Evolutionary conservation across 2,113 vertebrate genomes (phyloP), one percentile per base, ranked within the genome.

Genomic region (Cheilinus undulatus): DNA sequence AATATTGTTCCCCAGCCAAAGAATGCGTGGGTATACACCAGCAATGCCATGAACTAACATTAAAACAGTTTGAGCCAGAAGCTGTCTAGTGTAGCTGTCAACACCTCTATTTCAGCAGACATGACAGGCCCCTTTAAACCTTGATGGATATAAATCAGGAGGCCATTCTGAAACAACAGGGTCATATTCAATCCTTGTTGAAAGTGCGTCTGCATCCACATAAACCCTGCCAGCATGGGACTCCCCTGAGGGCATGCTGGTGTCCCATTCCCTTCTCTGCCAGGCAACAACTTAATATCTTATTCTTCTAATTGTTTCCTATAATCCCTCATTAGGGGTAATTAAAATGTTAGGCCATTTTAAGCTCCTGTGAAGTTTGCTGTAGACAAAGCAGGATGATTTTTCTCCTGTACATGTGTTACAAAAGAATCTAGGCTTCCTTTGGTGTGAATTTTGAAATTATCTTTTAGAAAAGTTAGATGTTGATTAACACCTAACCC

Each of bases 141-240:
- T 77, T 91, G 92, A 92, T 88, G 92, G 86, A 83, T 85, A 89
- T 93, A 93, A 93, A 93, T 93, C 93, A 93, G 58, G 83, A 83
- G 81, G 86, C 86, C 87, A 77, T 93, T 93, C 89, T 93, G 92
- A 93, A 92, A 93, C 89, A 90, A 89, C 90, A 85, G 91, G 89
- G 86, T 93, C 86, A 85, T 86, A 91, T 92, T 92, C 82, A 86
- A 79, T 71, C 86, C 91, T 72, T 88, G 88, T 77, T 87, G 81
- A 89, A 91, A 86, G 52, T 88, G 86, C 80, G 76, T 74, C 84
- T 79, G 83, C 84, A 42, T 86, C 87, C 77, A 87, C 86, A 88
- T 87, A 87, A 84, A 88, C 84, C 86, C 58, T 89, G 87, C 83
- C 90, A 78, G 88, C 88, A 89, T 90, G 92, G 82, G 92, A 90